phyloP scores from a whole-genome alignment of 92 coral and sea anemone genomes.

The Porites rus region DNA sequence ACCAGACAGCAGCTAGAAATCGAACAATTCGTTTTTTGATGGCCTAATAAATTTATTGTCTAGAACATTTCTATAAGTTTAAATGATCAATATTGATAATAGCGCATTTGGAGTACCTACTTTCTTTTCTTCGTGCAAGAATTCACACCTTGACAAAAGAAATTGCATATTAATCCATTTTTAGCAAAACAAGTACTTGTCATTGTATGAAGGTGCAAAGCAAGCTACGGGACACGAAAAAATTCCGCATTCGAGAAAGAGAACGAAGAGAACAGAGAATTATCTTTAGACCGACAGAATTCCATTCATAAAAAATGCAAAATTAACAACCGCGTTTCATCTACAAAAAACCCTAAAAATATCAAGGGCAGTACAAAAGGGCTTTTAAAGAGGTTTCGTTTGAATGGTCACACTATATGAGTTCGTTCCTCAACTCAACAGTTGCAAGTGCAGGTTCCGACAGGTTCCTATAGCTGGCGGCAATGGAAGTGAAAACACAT shows the following conservation, averaged over 20 bases:
- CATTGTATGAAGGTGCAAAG: neutral
- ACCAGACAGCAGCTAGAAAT: neutral
- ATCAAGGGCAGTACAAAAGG: no score
- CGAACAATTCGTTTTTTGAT: neutral
- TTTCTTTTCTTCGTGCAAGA: neutral
- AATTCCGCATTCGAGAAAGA: constrained; percentile 41
- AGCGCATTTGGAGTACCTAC: neutral
- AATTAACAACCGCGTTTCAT: no score
- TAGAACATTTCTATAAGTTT: no score
- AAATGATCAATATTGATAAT: neutral
- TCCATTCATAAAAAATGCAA: no score
- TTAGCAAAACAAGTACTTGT: constrained; percentile 5
- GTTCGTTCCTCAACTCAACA: no score
- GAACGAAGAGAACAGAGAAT: neutral
- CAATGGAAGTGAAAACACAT: neutral
- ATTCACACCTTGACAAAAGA: neutral
- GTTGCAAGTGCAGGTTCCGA: no score
- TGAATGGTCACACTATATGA: no score
- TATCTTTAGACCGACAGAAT: neutral
- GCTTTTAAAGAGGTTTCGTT: no score
- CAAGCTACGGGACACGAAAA: constrained; percentile 18
- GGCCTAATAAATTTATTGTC: neutral
- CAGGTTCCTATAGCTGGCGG: no score
- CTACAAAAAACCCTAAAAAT: no score
- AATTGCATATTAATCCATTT: constrained; percentile 1